A percentile compares a stretch with the other conserved stretches of the same genome.
These are phyloP conservation scores for Brachypalpus laphriformis DNA, from an alignment of 2,888 invertebrate genomes.

Conservation along the genomic window DNA sequence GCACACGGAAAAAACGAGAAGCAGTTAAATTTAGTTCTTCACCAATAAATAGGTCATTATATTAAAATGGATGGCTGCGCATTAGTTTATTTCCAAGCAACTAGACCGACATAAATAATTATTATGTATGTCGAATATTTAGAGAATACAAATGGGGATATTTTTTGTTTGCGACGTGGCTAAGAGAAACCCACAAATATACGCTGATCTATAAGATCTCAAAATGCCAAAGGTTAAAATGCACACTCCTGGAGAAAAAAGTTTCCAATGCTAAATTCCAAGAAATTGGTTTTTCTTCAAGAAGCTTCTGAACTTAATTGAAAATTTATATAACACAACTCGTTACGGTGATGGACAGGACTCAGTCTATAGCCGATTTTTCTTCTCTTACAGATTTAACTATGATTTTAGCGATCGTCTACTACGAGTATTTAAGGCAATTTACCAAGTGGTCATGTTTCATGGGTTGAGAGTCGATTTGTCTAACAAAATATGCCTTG, in stretches of 20 bases:
- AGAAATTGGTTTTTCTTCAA: too few relatives aligned
- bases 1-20: background rate
- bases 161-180: background rate
- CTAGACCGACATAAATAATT: constrained; percentile 26
- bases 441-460: too few relatives aligned
- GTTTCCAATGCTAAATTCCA: too few relatives aligned
- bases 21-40: constrained; percentile 22
- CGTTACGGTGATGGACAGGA: background rate
- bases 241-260: background rate
- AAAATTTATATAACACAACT: background rate
- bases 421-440: too few relatives aligned
- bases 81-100: constrained; percentile 21
- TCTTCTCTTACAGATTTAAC: too few relatives aligned
- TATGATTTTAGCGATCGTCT: too few relatives aligned
- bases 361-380: too few relatives aligned
- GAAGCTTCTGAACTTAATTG: too few relatives aligned
- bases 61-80: constrained; percentile 29
- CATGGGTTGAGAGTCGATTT: too few relatives aligned
- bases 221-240: background rate
- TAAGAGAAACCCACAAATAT: too few relatives aligned
- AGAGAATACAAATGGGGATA: background rate
- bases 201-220: background rate
- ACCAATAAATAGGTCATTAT: constrained; percentile 34
- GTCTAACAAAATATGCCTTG: too few relatives aligned
- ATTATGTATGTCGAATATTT: constrained; percentile 18